Conservation (phyloP, 2,797 vertebrate species). For the Masticophis lateralis region DNA sequence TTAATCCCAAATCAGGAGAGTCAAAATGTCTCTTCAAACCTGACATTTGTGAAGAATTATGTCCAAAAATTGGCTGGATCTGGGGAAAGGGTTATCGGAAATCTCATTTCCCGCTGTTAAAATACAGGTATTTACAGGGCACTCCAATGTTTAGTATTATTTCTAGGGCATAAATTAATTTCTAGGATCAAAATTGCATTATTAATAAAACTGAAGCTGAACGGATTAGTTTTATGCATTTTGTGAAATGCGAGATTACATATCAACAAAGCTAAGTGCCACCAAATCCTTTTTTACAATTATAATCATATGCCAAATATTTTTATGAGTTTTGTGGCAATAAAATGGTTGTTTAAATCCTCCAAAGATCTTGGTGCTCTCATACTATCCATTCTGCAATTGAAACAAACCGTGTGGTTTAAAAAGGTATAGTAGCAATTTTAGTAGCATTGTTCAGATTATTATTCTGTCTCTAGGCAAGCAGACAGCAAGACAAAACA, state of each 20-base stretch:
- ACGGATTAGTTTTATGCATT: conserved; percentile 15
- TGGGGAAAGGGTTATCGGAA: background rate
- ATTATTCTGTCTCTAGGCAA: background rate
- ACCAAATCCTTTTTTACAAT: conserved; percentile 40
- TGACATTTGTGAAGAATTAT: background rate
- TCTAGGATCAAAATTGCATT: background rate
- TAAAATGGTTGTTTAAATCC: conserved; percentile 6
- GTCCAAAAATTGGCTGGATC: background rate
- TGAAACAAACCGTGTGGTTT: background rate
- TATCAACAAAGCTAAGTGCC: conserved; percentile 22
- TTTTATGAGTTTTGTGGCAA: conserved; percentile 21
- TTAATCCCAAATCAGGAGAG: background rate
- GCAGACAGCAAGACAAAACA: background rate
- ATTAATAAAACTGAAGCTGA: background rate
- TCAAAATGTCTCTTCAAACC: background rate
- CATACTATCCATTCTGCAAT: background rate
- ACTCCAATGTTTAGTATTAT: conserved; percentile 10
- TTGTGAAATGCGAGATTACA: conserved; percentile 24
- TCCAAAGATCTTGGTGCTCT: conserved; percentile 24
- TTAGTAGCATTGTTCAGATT: conserved; percentile 15
- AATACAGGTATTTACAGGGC: background rate
- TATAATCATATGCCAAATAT: conserved; percentile 38
- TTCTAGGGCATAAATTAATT: conserved; percentile 16
- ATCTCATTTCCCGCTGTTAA: background rate
- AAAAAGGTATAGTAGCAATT: background rate